Evolutionary conservation across 1,140 invertebrate species (phyloP).

Genomic region (Monochamus saltuarius): DNA sequence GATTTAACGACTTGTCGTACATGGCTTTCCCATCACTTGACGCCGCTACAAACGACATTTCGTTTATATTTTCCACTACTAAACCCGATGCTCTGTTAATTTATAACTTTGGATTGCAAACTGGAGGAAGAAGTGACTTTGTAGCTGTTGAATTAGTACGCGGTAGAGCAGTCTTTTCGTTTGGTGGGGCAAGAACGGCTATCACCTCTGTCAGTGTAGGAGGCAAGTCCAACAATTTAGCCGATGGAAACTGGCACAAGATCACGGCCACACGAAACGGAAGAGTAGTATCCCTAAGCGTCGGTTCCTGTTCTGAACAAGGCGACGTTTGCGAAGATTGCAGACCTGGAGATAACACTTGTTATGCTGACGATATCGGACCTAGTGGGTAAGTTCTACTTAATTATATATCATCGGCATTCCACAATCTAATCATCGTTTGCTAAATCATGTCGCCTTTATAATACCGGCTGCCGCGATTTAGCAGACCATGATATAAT

Average conservation of each 20-base stretch:
- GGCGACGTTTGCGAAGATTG: constrained; percentile 86
- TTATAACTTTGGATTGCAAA: constrained; percentile 87
- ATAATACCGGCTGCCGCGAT: too few relatives aligned
- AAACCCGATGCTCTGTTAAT: constrained; percentile 82
- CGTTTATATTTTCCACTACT: constrained; percentile 87
- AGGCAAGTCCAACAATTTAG: constrained; percentile 61
- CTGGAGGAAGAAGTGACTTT: constrained; percentile 87
- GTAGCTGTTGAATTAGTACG: constrained; percentile 85
- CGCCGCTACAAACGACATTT: constrained; percentile 85
- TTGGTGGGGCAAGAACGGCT: constrained; percentile 82
- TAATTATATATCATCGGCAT: too few relatives aligned
- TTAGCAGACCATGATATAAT: too few relatives aligned
- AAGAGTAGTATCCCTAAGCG: constrained; percentile 78
- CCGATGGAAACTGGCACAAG: constrained; percentile 89
- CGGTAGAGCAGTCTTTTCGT: constrained; percentile 83
- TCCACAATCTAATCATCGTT: too few relatives aligned
- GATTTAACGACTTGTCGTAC: constrained; percentile 85
- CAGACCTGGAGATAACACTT: constrained; percentile 72
- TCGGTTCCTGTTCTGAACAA: constrained; percentile 77
- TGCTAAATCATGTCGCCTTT: too few relatives aligned
- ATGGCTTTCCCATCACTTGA: constrained; percentile 85
- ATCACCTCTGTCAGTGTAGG: constrained; percentile 75
- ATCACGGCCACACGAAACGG: constrained; percentile 88
- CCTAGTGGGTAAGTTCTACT: constrained; percentile 70
- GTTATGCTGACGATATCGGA: constrained; percentile 82